Percentiles rank a stretch among this genome's conserved stretches.
Evolutionary conservation across 2,888 invertebrate species (phyloP).

Genomic region (Drepanosiphum platanoidis): DNA sequence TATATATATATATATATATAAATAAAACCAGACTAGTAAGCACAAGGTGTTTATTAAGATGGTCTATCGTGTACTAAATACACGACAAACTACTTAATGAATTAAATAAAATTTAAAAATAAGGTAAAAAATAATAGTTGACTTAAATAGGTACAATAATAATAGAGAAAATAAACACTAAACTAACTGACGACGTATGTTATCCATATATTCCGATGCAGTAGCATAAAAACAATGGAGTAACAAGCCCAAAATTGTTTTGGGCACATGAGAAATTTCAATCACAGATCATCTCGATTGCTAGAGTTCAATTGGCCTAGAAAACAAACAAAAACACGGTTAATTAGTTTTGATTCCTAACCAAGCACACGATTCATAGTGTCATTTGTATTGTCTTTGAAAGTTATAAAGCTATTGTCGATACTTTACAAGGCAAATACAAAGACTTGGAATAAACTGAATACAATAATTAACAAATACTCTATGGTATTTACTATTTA

Average conservation of each 20-base stretch:
- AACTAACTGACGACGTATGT: conserved; percentile 14
- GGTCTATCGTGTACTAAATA: not conserved
- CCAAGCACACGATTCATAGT: not conserved
- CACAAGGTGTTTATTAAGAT: conserved; percentile 41
- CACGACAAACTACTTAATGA: conserved; percentile 38
- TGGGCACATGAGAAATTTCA: conserved; percentile 10
- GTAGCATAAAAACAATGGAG: conserved; percentile 17
- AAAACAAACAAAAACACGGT: conserved; percentile 4
- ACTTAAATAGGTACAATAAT: conserved; percentile 44
- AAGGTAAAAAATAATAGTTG: conserved; percentile 59
- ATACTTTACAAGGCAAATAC: not conserved
- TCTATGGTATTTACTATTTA: not conserved
- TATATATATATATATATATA: conserved; percentile 29
- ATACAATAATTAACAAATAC: not conserved
- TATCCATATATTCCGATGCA: conserved; percentile 7
- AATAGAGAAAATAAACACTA: conserved; percentile 48
- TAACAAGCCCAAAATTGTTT: conserved; percentile 16
- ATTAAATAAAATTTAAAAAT: conserved; percentile 50
- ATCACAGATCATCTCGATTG: conserved; percentile 42
- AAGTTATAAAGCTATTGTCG: not conserved
- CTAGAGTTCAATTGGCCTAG: conserved; percentile 47
- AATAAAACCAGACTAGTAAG: conserved; percentile 56
- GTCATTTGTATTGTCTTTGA: not conserved
- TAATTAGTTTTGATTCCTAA: not conserved
- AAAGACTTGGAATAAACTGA: not conserved